Percentiles rank a stretch among this genome's conserved stretches.
phyloP scores from a whole-genome alignment of 2,113 vertebrate species.

The Morone chrysops region DNA sequence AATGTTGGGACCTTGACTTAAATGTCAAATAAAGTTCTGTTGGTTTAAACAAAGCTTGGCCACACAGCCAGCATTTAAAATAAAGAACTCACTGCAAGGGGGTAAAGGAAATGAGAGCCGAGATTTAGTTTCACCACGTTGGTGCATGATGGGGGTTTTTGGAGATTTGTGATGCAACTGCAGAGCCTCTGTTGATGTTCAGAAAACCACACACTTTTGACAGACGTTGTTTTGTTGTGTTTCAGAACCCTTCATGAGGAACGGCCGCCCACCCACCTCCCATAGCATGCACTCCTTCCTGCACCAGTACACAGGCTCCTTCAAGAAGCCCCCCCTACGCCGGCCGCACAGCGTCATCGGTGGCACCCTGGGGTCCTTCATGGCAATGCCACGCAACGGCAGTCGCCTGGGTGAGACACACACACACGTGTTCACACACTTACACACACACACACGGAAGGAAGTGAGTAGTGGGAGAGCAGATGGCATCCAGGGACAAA shows the following conservation, averaged over 20 bases:
- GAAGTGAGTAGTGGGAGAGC: slow-evolving; percentile 64
- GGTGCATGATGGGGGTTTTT: background rate
- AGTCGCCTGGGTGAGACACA: slow-evolving; percentile 91
- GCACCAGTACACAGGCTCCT: slow-evolving; percentile 96
- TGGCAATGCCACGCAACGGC: slow-evolving; percentile 95
- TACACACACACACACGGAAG: slow-evolving; percentile 36
- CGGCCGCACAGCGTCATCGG: slow-evolving; percentile 97
- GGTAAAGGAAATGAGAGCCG: slow-evolving; percentile 5
- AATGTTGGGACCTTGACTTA: background rate
- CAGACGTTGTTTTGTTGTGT: slow-evolving; percentile 9
- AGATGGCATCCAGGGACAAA: slow-evolving; percentile 73
- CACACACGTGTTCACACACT: background rate
- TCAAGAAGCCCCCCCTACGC: slow-evolving; percentile 95
- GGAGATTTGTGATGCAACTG: background rate
- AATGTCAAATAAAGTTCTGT: slow-evolving; percentile 38
- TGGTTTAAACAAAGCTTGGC: slow-evolving; percentile 10
- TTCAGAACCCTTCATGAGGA: slow-evolving; percentile 97
- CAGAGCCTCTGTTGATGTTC: background rate
- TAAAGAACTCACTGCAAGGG: slow-evolving; percentile 2
- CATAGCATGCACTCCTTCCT: slow-evolving; percentile 99
- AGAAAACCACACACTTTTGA: background rate
- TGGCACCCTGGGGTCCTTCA: slow-evolving; percentile 94
- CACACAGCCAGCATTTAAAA: slow-evolving; percentile 9
- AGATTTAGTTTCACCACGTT: background rate
- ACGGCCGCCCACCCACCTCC: slow-evolving; percentile 94